Evolutionary conservation across 2,888 invertebrate species (phyloP), one percentile per base, ranked within the genome.

Genomic region (Pecten maximus): DNA sequence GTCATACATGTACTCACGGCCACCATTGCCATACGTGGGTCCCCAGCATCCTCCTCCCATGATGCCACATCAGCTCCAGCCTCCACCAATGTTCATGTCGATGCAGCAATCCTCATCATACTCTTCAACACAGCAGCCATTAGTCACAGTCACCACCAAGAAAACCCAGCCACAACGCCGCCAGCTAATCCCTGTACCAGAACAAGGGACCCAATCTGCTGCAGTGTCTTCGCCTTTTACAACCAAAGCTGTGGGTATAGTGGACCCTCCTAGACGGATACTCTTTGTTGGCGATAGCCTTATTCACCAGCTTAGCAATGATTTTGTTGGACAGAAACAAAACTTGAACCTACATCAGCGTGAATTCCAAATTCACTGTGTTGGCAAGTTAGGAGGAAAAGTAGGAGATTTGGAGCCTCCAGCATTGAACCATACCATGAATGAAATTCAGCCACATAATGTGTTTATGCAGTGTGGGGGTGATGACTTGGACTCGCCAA

Each of bases 391-490:
- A 35, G 74, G 74, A 74, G 74, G 74, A 28, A 8, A 35, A 35
- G 74, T 74, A 12, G 35, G 74, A 35, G 74, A 74, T 23, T 35
- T 74, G 74, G 74, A 74, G 35, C 74, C 74, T 28, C 74, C 74
- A 12, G 74, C 74, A 74, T 35, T 74, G 74, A 74, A 74, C 15
- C 74, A 74, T 74, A 74, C 74, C 10, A 74, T 74, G 74, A 74
- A 74, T 74, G 74, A 74, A 74, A 74, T 74, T 74, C 74, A 74
- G 35, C 74, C 74, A 74, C 74, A 74, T 35, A 74, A 74, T 74
- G 74, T 74, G 28, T 74, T 74, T 12, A 74, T 74, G 35, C 74
- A 74, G 74, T 74, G 74, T 74, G 74, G 74, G 10, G 74, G 74
- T 35, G 74, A 74, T 35, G 74, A 74, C 74, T 74, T 74, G 35